Conservation (phyloP, 1,140 invertebrate genomes). For the Drosophila subpulchrella region DNA sequence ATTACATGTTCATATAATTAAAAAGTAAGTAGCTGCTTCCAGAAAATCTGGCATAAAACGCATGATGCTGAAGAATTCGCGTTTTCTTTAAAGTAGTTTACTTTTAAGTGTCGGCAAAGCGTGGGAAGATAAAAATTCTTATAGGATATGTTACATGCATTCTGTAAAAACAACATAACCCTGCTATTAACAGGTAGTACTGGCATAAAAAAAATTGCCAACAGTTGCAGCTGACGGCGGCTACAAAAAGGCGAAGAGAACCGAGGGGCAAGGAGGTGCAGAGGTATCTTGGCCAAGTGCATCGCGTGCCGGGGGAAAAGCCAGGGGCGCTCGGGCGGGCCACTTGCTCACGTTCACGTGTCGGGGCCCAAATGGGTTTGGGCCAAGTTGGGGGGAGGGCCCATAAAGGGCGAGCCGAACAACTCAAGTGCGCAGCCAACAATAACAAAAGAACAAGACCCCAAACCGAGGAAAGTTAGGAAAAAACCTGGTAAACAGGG, state of each 20-base stretch:
- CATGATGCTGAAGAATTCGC: neutral
- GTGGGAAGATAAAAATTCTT: no score
- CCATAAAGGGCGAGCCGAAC: slow-evolving; percentile 51
- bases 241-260: neutral
- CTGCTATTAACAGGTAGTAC: neutral
- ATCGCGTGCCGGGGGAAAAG: slow-evolving; percentile 69
- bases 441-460: slow-evolving; percentile 37
- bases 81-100: neutral
- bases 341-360: slow-evolving; percentile 63
- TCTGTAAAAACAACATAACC: neutral
- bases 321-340: slow-evolving; percentile 45
- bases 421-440: slow-evolving; percentile 63
- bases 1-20: no score
- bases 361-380: slow-evolving; percentile 34
- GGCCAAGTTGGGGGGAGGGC: slow-evolving; percentile 26
- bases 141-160: no score
- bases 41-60: no score
- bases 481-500: slow-evolving; percentile 32
- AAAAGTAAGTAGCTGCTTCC: no score
- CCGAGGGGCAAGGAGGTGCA: slow-evolving; percentile 26
- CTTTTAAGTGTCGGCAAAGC: no score
- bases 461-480: slow-evolving; percentile 3
- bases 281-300: slow-evolving; percentile 76
- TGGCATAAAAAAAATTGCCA: slow-evolving; percentile 57
- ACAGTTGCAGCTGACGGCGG: slow-evolving; percentile 66